A percentile compares a stretch with the other conserved stretches of the same genome.
These are phyloP conservation scores for Sinohyriopsis cumingii DNA, from an alignment of 2,888 invertebrate genomes.

Conservation along the genomic window DNA sequence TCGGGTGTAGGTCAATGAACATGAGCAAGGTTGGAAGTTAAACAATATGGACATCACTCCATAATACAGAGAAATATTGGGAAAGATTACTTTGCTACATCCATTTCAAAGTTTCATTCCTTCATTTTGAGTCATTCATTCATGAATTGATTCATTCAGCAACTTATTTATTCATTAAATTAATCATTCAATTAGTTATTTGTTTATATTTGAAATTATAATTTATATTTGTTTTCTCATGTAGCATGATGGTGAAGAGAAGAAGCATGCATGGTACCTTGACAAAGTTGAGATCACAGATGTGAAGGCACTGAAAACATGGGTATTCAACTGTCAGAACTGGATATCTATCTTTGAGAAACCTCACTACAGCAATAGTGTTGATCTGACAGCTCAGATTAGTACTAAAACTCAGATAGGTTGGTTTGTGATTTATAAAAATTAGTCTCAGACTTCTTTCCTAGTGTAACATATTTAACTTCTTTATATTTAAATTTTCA, in stretches of 20 bases:
- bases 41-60: too few relatives aligned
- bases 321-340: slow-evolving; percentile 60
- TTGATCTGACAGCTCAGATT: slow-evolving; percentile 50
- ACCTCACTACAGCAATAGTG: slow-evolving; percentile 43
- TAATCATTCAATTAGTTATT: too few relatives aligned
- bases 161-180: not conserved
- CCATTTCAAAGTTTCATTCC: not conserved
- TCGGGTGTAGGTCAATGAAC: too few relatives aligned
- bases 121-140: not conserved
- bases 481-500: too few relatives aligned
- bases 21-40: too few relatives aligned
- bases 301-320: slow-evolving; percentile 51
- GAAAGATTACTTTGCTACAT: too few relatives aligned
- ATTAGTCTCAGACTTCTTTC: too few relatives aligned
- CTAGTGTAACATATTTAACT: too few relatives aligned
- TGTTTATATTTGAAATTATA: too few relatives aligned
- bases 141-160: slow-evolving; percentile 6
- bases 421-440: slow-evolving; percentile 4
- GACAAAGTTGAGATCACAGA: slow-evolving; percentile 59
- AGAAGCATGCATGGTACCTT: slow-evolving; percentile 60
- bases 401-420: slow-evolving; percentile 46
- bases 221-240: too few relatives aligned
- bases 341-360: slow-evolving; percentile 60
- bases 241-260: slow-evolving; percentile 62
- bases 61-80: too few relatives aligned